Conservation (phyloP, 2,113 vertebrate species). For the Theristicus caerulescens region DNA sequence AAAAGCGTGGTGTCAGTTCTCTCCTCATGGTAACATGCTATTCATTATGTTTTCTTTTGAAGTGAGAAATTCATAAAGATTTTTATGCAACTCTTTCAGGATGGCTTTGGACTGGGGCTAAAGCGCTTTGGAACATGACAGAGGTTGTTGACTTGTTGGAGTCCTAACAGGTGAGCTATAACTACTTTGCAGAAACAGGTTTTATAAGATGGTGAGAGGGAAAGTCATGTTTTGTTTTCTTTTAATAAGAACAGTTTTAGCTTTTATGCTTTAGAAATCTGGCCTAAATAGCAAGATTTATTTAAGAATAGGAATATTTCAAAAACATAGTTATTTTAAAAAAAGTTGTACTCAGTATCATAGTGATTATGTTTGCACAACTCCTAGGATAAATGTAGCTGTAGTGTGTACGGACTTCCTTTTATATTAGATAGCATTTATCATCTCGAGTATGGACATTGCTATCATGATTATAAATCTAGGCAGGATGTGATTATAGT, state of each 20-base stretch:
- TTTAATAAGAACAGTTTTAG: not conserved
- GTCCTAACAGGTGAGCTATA: constrained; percentile 84
- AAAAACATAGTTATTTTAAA: fast-evolving
- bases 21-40: fast-evolving
- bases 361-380: not conserved
- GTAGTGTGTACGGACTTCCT: not conserved
- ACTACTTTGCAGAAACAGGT: not conserved
- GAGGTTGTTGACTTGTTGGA: constrained; percentile 89
- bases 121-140: constrained; percentile 83
- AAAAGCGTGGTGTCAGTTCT: not conserved
- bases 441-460: not conserved
- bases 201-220: not conserved
- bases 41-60: not conserved
- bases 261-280: not conserved
- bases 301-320: not conserved
- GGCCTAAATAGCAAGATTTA: not conserved
- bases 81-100: constrained; percentile 75
- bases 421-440: not conserved
- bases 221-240: not conserved
- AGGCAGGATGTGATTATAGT: not conserved
- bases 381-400: not conserved
- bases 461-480: not conserved
- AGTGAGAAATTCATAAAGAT: not conserved
- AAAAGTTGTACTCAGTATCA: not conserved
- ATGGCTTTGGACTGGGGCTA: constrained; percentile 92